Percentiles rank a stretch among this genome's conserved stretches.
phyloP scores from a whole-genome alignment of 2,888 invertebrate species.

The Drosophila glabriapex region DNA sequence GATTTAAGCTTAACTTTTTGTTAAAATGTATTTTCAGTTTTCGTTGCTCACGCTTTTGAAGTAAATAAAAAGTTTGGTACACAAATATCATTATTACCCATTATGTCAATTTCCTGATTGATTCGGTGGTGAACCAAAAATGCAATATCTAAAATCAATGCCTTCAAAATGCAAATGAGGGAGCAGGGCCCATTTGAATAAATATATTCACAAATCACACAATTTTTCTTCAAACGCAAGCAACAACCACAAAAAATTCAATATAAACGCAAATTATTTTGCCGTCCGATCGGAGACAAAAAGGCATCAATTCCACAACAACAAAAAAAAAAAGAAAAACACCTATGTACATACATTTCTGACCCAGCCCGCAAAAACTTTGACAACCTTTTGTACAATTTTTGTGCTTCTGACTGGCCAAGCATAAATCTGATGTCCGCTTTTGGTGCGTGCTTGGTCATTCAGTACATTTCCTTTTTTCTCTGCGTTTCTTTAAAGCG shows the following conservation, averaged over 20 bases:
- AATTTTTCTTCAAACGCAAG: slow-evolving; percentile 33
- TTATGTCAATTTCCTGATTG: slow-evolving; percentile 22
- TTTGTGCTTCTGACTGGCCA: slow-evolving; percentile 16
- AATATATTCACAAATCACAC: slow-evolving; percentile 72
- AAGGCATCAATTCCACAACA: neutral
- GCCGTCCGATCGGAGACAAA: slow-evolving; percentile 28
- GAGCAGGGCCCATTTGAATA: slow-evolving; percentile 54
- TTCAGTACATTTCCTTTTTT: slow-evolving; percentile 22
- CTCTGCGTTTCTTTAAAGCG: slow-evolving; percentile 21
- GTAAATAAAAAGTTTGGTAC: neutral
- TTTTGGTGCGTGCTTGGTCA: slow-evolving; percentile 14
- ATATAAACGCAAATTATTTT: slow-evolving; percentile 75
- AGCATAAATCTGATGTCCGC: slow-evolving; percentile 46
- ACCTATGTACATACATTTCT: neutral
- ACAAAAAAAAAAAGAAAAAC: neutral
- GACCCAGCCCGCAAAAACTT: slow-evolving; percentile 13
- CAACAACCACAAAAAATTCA: slow-evolving; percentile 46
- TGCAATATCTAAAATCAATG: slow-evolving; percentile 55
- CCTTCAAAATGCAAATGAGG: slow-evolving; percentile 38
- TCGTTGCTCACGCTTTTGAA: neutral
- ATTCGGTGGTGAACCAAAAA: slow-evolving; percentile 12
- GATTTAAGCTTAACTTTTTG: neutral
- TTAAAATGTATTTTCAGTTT: neutral
- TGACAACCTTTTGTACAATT: slow-evolving; percentile 32
- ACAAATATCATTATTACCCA: slow-evolving; percentile 16